Base-by-base conservation (phyloP, 2,888 invertebrate genomes). In the Mechanitis messenoides region DNA sequence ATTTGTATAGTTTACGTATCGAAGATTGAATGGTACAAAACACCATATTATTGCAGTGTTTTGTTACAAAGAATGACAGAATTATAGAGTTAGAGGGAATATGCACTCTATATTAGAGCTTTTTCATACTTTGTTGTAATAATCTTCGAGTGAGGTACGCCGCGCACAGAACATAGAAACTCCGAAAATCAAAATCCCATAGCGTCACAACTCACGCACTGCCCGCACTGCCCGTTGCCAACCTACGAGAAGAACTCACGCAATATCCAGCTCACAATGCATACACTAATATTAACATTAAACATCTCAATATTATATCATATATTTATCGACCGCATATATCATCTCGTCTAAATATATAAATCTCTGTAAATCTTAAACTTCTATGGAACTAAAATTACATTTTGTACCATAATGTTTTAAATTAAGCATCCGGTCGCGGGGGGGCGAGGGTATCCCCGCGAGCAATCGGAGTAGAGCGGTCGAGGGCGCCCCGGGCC, bases 371-470 rank as follows among this genome's bases (percentile, higher is more conserved):
- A 78, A 79, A 76, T 85, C 85, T 86, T 87, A 87, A 79, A 81
- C 72, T 74, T 80, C 85, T 88, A 88, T 86, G 83, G 84, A 87
- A 86, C 83, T 87, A 86, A 87, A 85, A 84, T 87, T 84, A 87
- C 78, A 79, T 80, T 87, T 88, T 88, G 87, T 88, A 88, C 87
- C 87, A 86, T 87, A 78, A 81, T 73, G 50, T 82, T 80, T 79
- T 81, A 85, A 85, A 84, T 83, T 79, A 86, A 85, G 81, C 82
- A 81, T 77, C 79, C 68, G 65, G 71, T 74, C 79, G 79, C 80
- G 77, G 73, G 73, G 72, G 70, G 75, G 66, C 28, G 35, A 33
- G 47, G 28, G 6, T 55, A 3, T 28, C 67, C 72, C 72, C 74
- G 69, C 76, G 71, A 74, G 65, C 73, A 72, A 62, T 62, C 73